These are phyloP conservation scores for Leptothorax acervorum DNA, from an alignment of 2,888 invertebrate genomes.

Conservation along the genomic window DNA sequence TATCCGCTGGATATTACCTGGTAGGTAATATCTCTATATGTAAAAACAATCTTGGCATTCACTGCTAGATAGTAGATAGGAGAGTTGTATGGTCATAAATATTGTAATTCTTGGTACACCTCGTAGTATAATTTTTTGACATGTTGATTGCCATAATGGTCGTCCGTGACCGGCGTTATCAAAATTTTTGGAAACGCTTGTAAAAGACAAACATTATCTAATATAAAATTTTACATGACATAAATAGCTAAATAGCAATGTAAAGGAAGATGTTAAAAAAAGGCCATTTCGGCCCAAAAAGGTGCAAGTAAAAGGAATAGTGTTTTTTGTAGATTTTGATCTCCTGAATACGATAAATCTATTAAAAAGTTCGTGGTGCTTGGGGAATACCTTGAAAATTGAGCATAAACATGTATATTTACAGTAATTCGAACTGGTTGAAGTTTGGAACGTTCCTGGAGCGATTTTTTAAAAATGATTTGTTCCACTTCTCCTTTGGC, in stretches of 20 bases:
- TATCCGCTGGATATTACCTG: neutral
- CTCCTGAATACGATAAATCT: no score
- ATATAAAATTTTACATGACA: neutral
- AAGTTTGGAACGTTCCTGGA: no score
- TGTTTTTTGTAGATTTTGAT: no score
- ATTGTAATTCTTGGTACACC: neutral
- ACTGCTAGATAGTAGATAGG: neutral
- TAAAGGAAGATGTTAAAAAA: neutral
- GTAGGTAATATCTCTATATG: neutral
- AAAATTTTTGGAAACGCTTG: neutral
- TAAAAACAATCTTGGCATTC: neutral
- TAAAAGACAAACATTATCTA: neutral
- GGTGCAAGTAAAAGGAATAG: no score
- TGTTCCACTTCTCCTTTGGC: no score
- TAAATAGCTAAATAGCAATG: neutral
- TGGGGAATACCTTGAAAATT: no score
- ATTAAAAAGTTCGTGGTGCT: no score
- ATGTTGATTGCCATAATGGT: neutral
- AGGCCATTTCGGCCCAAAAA: no score
- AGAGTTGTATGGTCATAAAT: neutral
- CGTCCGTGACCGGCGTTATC: neutral
- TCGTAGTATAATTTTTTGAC: neutral
- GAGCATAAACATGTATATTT: no score
- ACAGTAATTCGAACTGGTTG: no score
- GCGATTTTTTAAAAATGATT: no score